Conservation (phyloP, 23 tunicate species). For the Styela plicata region DNA sequence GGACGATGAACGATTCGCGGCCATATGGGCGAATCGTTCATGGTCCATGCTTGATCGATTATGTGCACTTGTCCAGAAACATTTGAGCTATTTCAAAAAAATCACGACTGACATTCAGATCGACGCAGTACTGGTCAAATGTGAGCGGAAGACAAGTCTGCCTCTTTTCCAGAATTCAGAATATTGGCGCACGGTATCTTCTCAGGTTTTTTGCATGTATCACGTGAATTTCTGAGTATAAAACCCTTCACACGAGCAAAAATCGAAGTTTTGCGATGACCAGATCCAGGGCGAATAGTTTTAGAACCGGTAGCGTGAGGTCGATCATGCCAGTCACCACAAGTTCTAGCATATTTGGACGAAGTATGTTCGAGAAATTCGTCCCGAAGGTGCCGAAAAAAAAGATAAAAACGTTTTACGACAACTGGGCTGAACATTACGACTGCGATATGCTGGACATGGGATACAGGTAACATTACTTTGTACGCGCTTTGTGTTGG, state of each 20-base stretch:
- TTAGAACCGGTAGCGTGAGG: neutral
- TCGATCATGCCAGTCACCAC: neutral
- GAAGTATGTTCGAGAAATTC: neutral
- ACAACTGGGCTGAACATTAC: conserved; percentile 15
- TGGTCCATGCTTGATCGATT: too few species aligned
- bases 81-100: too few species aligned
- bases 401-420: conserved; percentile 4
- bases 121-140: neutral
- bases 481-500: too few species aligned
- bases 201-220: neutral
- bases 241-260: neutral
- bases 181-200: neutral
- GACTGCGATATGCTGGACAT: conserved; percentile 18
- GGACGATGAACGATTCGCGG: too few species aligned
- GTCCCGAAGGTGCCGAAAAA: neutral
- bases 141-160: neutral
- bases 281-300: neutral
- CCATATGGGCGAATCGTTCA: too few species aligned
- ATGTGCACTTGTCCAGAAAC: too few species aligned
- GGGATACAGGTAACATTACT: conserved; percentile 27
- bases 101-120: neutral
- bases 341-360: neutral
- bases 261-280: neutral
- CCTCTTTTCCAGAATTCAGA: neutral
- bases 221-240: neutral